phyloP scores from a whole-genome alignment of 1,140 invertebrate genomes.

The Bilobella aurantiaca region DNA sequence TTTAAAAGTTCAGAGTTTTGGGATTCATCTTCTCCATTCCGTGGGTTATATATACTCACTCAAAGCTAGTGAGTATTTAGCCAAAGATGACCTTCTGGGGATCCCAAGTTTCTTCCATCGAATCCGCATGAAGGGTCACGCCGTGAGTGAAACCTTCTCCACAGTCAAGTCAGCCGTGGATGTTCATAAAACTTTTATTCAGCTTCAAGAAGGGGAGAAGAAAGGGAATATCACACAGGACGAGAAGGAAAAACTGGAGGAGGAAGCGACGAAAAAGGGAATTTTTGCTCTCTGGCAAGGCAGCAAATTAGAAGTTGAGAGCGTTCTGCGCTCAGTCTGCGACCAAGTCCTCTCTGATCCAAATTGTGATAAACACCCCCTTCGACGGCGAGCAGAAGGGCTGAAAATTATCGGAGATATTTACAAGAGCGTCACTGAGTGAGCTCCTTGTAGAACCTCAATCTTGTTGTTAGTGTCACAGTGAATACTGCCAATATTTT shows the following conservation, averaged over 20 bases:
- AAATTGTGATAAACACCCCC: background rate
- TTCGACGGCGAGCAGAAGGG: conserved; percentile 26
- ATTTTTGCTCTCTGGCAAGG: conserved; percentile 33
- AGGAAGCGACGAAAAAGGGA: conserved; percentile 29
- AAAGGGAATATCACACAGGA: conserved; percentile 15
- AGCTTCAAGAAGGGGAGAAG: conserved; percentile 33
- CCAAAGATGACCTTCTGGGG: conserved; percentile 32
- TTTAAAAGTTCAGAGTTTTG: conserved; percentile 33
- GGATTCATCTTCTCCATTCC: conserved; percentile 30
- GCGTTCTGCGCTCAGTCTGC: conserved; percentile 30
- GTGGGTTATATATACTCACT: conserved; percentile 31
- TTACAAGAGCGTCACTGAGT: too few species aligned
- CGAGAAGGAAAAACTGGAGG: conserved; percentile 26
- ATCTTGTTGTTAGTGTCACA: too few species aligned
- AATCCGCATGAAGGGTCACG: conserved; percentile 30
- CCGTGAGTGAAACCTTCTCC: conserved; percentile 26
- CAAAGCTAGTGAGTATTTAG: conserved; percentile 31
- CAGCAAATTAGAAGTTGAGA: conserved; percentile 33
- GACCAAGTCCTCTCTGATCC: conserved; percentile 25
- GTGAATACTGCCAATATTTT: too few species aligned
- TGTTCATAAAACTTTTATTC: conserved; percentile 30
- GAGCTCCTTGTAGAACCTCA: too few species aligned
- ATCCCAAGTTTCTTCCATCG: conserved; percentile 29
- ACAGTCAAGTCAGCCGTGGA: conserved; percentile 34
- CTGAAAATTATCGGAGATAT: conserved; percentile 34